Base-by-base conservation (phyloP, 2,113 vertebrate genomes). In the Oncorhynchus nerka region DNA sequence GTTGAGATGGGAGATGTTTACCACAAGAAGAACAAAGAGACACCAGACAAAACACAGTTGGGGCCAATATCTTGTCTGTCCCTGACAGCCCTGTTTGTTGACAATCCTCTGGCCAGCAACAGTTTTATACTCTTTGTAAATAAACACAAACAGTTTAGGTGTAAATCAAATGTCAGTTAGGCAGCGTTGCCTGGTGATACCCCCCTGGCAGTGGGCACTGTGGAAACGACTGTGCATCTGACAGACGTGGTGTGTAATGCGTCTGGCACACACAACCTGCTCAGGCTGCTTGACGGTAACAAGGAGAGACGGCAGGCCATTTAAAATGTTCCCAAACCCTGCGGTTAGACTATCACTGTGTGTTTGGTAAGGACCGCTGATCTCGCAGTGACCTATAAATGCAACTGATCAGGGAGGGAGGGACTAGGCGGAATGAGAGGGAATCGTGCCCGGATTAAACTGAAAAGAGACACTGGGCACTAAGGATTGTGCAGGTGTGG, bases 21-120 rank as follows among this genome's bases (percentile, higher is more conserved):
- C 22, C 30, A 28, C 2, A 45, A 45, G 9, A 45, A 45, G 9
- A 45, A 45, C 39, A 45, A 55, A 71, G 4, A 26, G 39, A 28
- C 6, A 55, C n/a, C 24, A 24, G 26, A 15, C 4, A 66, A 55
- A 67, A 81, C 80, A 24, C 66, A 80, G 16, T 83, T 85, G 86
- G 87, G 81, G 87, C 88, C 90, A 92, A 90, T 90, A 89, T 90
- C 86, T 88, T 86, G 83, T 87, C 79, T 69, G 83, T 78, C 26
- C 78, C 85, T 88, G 89, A 83, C 86, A 86, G 81, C 80, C 12
- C 80, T 82, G 84, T 85, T 83, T 11, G 82, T 79, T 89, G 88
- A 89, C 88, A 86, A 45, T 86, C 87, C 83, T 65, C 79, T 80
- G 86, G 79, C 79, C 73, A 39, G 80, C 83, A 83, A 34, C 79